Percentiles rank a stretch among this genome's conserved stretches.
These are phyloP conservation scores for Chymomyza amoena DNA, from an alignment of 2,888 invertebrate genomes.

Conservation along the genomic window DNA sequence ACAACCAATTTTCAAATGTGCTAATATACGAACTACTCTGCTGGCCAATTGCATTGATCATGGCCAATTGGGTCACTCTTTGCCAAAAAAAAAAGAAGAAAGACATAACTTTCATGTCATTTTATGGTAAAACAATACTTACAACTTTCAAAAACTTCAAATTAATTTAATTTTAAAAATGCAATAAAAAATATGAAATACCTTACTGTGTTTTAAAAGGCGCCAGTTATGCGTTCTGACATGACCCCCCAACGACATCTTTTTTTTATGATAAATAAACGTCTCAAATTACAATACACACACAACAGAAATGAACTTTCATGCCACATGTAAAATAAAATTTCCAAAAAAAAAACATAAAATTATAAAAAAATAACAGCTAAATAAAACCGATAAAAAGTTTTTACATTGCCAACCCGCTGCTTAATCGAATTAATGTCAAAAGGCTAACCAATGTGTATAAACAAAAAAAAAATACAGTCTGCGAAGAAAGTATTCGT, in stretches of 20 bases:
- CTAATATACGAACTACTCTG: neutral
- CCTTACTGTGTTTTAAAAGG: slow-evolving; percentile 48
- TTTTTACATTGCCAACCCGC: neutral
- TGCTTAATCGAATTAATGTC: slow-evolving; percentile 3
- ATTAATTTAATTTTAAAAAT: neutral
- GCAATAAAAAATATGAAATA: neutral
- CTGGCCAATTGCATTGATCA: neutral
- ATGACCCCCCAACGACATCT: neutral
- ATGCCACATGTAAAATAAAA: neutral
- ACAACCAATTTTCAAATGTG: neutral
- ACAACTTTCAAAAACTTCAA: neutral
- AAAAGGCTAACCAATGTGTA: neutral
- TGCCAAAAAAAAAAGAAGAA: neutral
- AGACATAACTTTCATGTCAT: neutral
- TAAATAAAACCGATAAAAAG: neutral
- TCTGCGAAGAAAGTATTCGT: no score
- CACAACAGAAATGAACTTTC: neutral
- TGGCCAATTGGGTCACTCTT: neutral
- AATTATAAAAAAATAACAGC: neutral
- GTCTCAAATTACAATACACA: neutral
- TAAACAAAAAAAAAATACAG: neutral
- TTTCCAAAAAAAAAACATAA: neutral
- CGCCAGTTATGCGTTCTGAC: slow-evolving; percentile 11
- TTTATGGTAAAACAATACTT: neutral
- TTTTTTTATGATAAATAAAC: neutral